phyloP scores from a whole-genome alignment of 1,140 invertebrate genomes.

The Dreissena rostriformis region DNA sequence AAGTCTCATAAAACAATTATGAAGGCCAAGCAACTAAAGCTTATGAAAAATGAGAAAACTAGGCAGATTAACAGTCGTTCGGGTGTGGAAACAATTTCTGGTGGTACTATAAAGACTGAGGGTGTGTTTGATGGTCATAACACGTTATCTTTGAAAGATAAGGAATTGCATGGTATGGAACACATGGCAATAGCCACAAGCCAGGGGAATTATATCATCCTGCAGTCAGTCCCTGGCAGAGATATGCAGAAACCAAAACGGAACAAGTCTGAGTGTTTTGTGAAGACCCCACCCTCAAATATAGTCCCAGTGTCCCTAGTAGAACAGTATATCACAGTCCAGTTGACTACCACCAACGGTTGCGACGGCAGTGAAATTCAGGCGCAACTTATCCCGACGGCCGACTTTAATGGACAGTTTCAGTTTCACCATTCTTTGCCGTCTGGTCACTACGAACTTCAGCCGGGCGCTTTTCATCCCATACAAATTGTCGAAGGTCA shows the following conservation, averaged over 20 bases:
- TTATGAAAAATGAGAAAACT: background rate
- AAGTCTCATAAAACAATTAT: background rate
- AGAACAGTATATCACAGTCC: conserved; percentile 71
- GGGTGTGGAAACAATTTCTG: too few relatives aligned
- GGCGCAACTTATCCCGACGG: conserved; percentile 69
- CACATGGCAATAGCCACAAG: background rate
- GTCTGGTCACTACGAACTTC: conserved; percentile 32
- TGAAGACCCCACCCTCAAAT: conserved; percentile 53
- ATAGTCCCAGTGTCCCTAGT: conserved; percentile 58
- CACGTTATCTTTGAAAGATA: background rate
- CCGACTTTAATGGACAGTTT: conserved; percentile 56
- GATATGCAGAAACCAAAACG: conserved; percentile 23
- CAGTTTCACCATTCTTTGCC: conserved; percentile 37
- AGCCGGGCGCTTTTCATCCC: conserved; percentile 64
- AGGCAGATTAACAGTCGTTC: background rate
- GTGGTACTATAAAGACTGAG: background rate
- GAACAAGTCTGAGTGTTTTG: conserved; percentile 60
- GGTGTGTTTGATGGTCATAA: background rate
- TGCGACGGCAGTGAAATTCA: conserved; percentile 67
- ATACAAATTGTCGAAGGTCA: conserved; percentile 75
- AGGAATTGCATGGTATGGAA: background rate
- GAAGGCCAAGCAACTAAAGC: background rate
- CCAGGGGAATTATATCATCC: background rate
- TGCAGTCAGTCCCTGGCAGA: background rate
- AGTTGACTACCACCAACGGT: conserved; percentile 67